Evolutionary conservation across 1,140 invertebrate genomes (phyloP).

Genomic region (Bombus confusus): DNA sequence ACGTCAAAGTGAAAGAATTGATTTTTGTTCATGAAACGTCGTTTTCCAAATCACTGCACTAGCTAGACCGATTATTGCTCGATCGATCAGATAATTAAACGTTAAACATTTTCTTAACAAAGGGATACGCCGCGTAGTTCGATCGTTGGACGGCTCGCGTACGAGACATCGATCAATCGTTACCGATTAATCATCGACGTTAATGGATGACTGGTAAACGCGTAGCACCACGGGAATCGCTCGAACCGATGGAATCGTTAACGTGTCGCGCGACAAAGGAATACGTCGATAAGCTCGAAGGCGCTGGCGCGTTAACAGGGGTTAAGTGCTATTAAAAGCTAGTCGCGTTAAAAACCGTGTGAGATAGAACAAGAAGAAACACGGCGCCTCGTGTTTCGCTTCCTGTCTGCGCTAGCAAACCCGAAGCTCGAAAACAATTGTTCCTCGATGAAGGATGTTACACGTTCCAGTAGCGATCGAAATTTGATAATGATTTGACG

Average conservation of each 20-base stretch:
- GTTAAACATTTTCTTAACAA: conserved; percentile 2
- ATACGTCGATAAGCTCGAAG: not conserved
- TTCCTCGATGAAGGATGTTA: not conserved
- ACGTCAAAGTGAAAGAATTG: no score
- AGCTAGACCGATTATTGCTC: not conserved
- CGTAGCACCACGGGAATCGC: not conserved
- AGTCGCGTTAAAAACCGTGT: conserved; percentile 19
- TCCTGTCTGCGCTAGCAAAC: not conserved
- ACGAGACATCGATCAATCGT: conserved; percentile 13
- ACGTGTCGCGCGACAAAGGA: not conserved
- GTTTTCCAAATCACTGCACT: not conserved
- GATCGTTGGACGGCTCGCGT: not conserved
- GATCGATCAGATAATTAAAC: not conserved
- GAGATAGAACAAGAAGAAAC: not conserved
- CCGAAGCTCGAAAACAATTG: not conserved
- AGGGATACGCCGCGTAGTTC: not conserved
- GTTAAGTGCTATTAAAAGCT: conserved; percentile 29
- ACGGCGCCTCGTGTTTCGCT: not conserved
- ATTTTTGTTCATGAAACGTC: no score
- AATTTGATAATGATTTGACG: no score
- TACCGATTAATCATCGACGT: conserved; percentile 15
- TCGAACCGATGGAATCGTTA: conserved; percentile 9
- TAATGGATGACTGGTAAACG: not conserved
- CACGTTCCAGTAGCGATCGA: not conserved
- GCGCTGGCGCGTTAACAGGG: conserved; percentile 13